Percentiles rank a stretch among this genome's conserved stretches.
Evolutionary conservation across 2,888 invertebrate species (phyloP).

Genomic region (Heterodera filipjevi): DNA sequence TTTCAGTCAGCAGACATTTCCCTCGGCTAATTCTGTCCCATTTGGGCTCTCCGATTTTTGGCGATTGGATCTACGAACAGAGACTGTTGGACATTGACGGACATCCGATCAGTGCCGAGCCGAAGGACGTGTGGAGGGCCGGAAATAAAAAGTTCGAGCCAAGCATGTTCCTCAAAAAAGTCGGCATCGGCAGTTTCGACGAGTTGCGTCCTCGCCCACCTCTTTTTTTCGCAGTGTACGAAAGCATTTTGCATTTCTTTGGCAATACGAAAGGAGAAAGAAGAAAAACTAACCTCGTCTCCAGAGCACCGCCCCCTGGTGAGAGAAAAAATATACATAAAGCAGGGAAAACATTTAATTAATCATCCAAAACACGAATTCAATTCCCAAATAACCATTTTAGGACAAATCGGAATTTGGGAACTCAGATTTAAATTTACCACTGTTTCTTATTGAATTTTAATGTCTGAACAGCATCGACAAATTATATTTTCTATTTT

Average conservation of each 20-base stretch:
- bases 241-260: constrained; percentile 42
- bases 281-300: constrained; percentile 42
- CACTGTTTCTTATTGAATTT: too few species aligned
- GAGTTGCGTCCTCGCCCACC: constrained; percentile 43
- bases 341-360: too few species aligned
- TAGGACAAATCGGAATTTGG: too few species aligned
- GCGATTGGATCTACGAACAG: constrained; percentile 50
- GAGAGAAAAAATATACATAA: too few species aligned
- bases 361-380: too few species aligned
- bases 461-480: too few species aligned
- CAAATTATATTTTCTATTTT: too few species aligned
- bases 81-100: constrained; percentile 43
- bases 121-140: constrained; percentile 26
- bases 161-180: constrained; percentile 13
- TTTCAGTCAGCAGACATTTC: constrained; percentile 48
- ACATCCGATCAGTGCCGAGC: constrained; percentile 39
- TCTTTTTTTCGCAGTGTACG: constrained; percentile 48
- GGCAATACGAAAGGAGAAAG: constrained; percentile 41
- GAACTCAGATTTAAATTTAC: too few species aligned
- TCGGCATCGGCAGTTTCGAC: not conserved
- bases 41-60: constrained; percentile 46
- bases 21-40: constrained; percentile 49
- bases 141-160: constrained; percentile 22
- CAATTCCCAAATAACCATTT: too few species aligned
- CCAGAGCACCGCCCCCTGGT: constrained; percentile 47